Evolutionary conservation across 2,797 vertebrate species (phyloP).

Genomic region (Champsocephalus gunnari): DNA sequence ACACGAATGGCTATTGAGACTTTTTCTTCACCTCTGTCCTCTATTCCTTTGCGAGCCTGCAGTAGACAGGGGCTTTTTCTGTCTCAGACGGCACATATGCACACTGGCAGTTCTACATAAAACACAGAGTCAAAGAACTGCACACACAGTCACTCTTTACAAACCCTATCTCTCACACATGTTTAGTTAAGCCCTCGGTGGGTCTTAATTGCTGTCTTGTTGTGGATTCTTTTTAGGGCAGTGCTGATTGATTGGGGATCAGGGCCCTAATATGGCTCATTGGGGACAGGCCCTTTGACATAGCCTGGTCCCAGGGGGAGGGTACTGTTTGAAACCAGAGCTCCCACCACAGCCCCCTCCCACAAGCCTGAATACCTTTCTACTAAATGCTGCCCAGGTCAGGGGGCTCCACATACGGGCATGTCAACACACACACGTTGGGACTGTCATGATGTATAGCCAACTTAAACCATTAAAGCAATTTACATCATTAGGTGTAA

Average conservation of each 20-base stretch:
- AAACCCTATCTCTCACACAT: constrained; percentile 61
- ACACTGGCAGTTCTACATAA: constrained; percentile 26
- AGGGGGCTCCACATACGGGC: constrained; percentile 16
- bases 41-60: constrained; percentile 27
- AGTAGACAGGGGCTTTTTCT: constrained; percentile 26
- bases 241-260: constrained; percentile 87
- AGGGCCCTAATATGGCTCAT: constrained; percentile 82
- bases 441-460: constrained; percentile 16
- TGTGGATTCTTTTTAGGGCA: constrained; percentile 81
- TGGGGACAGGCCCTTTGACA: constrained; percentile 84
- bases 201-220: constrained; percentile 78
- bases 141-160: constrained; percentile 54
- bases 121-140: constrained; percentile 47
- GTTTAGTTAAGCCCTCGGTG: constrained; percentile 72
- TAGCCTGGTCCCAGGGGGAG: constrained; percentile 64
- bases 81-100: constrained; percentile 24
- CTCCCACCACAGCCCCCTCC: constrained; percentile 46
- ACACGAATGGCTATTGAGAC: constrained; percentile 27
- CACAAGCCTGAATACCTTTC: constrained; percentile 53
- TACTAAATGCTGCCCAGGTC: constrained; percentile 65
- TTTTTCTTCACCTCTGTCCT: constrained; percentile 46
- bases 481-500: constrained; percentile 53
- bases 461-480: constrained; percentile 51
- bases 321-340: constrained; percentile 76
- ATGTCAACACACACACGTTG: constrained; percentile 19